These are phyloP conservation scores for Xestia sexstrigata DNA, from an alignment of 2,888 invertebrate species.

Conservation along the genomic window DNA sequence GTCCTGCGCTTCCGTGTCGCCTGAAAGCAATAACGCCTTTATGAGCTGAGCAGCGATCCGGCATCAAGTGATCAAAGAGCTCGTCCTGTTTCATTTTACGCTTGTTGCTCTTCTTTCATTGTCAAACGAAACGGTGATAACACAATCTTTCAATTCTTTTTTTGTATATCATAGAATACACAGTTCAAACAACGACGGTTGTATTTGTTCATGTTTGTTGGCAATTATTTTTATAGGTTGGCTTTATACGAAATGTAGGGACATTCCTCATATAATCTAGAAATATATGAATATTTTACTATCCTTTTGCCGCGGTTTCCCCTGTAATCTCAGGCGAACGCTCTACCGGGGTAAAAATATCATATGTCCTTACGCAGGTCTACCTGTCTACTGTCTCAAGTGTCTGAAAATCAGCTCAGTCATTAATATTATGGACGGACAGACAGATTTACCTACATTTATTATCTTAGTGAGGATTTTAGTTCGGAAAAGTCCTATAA, in stretches of 20 bases:
- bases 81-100: slow-evolving; percentile 85
- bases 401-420: neutral
- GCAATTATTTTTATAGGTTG: slow-evolving; percentile 28
- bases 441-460: neutral
- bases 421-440: neutral
- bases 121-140: slow-evolving; percentile 85
- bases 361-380: neutral
- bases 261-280: neutral
- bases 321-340: neutral
- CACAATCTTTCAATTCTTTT: slow-evolving; percentile 80
- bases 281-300: neutral
- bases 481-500: too few relatives aligned
- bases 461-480: neutral
- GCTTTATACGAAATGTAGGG: neutral
- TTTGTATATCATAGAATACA: slow-evolving; percentile 37
- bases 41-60: slow-evolving; percentile 85
- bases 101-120: slow-evolving; percentile 83
- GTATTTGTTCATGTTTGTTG: slow-evolving; percentile 21
- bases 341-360: neutral
- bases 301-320: neutral
- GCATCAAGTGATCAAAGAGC: slow-evolving; percentile 87
- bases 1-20: slow-evolving; percentile 84
- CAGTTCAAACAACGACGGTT: slow-evolving; percentile 31
- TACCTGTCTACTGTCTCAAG: neutral
- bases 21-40: slow-evolving; percentile 86